Evolutionary conservation across 2,113 vertebrate genomes (phyloP).

Genomic region (Cyprinodon brontotheroides): DNA sequence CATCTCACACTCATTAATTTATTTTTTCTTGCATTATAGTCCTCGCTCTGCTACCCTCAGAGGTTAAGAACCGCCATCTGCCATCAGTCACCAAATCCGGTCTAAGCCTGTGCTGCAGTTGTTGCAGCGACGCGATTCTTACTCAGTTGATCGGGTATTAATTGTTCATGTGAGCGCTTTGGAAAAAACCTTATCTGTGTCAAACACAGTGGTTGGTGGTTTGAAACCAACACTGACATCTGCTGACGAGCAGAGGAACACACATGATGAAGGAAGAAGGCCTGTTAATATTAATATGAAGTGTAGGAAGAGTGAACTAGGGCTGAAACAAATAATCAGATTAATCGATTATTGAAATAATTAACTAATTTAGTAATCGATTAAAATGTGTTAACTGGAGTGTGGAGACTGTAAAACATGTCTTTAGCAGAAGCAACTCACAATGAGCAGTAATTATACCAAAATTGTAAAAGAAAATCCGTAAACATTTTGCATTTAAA

Average conservation of each 20-base stretch:
- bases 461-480: too few species aligned
- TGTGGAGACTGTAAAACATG: too few species aligned
- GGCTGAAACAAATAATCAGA: too few species aligned
- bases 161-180: background rate
- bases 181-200: slow-evolving; percentile 34
- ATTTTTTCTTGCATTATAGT: slow-evolving; percentile 32
- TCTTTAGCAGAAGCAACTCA: too few species aligned
- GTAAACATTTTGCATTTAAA: too few species aligned
- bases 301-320: too few species aligned
- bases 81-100: slow-evolving; percentile 64
- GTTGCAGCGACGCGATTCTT: slow-evolving; percentile 21
- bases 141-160: slow-evolving; percentile 19
- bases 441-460: too few species aligned
- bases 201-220: slow-evolving; percentile 30
- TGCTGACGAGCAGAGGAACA: slow-evolving; percentile 49
- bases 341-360: too few species aligned
- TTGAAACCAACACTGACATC: slow-evolving; percentile 63
- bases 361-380: too few species aligned
- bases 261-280: slow-evolving; percentile 6
- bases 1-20: slow-evolving; percentile 4
- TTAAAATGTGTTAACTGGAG: too few species aligned
- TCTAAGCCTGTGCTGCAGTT: slow-evolving; percentile 37
- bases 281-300: slow-evolving; percentile 6
- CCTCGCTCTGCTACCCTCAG: slow-evolving; percentile 46
- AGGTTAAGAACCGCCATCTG: slow-evolving; percentile 69